These are phyloP conservation scores for Vidua chalybeata DNA, from an alignment of 2,113 vertebrate genomes.

Conservation along the genomic window DNA sequence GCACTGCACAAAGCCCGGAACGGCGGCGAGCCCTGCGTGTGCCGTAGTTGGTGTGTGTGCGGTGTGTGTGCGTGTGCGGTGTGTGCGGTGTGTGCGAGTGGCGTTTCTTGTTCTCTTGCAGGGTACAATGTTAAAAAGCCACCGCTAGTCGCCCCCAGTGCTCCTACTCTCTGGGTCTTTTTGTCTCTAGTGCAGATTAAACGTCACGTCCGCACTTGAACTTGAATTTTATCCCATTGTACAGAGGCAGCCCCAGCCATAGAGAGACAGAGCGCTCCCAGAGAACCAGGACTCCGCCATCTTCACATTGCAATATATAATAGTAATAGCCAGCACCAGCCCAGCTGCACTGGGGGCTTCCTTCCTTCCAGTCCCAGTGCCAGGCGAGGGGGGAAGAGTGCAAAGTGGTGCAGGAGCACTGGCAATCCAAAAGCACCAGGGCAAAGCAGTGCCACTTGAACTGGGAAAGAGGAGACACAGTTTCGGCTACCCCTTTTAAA, in stretches of 20 bases:
- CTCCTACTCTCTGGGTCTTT: slow-evolving; percentile 92
- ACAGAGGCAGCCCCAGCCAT: slow-evolving; percentile 92
- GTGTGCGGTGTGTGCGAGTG: slow-evolving; percentile 59
- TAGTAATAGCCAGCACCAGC: slow-evolving; percentile 80
- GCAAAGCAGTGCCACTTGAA: slow-evolving; percentile 80
- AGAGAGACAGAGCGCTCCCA: slow-evolving; percentile 91
- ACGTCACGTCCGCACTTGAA: slow-evolving; percentile 99
- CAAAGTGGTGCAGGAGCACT: slow-evolving; percentile 77
- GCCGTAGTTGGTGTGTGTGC: slow-evolving; percentile 37
- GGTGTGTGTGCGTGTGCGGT: slow-evolving; percentile 25
- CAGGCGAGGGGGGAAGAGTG: slow-evolving; percentile 77
- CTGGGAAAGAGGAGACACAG: slow-evolving; percentile 77
- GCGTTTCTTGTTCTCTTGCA: slow-evolving; percentile 81
- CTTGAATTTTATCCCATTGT: slow-evolving; percentile 99
- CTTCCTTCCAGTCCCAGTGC: slow-evolving; percentile 76
- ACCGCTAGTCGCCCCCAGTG: slow-evolving; percentile 99
- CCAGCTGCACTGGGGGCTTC: slow-evolving; percentile 78
- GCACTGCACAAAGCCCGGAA: slow-evolving; percentile 50
- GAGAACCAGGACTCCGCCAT: slow-evolving; percentile 91
- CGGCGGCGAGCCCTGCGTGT: not conserved
- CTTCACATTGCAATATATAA: slow-evolving; percentile 87
- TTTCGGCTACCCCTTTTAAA: slow-evolving; percentile 73
- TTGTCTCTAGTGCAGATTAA: slow-evolving; percentile 95
- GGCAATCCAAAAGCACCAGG: slow-evolving; percentile 76
- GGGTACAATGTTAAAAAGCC: slow-evolving; percentile 95